phyloP scores from a whole-genome alignment of 1,140 invertebrate genomes.

The Thaumetopoea pityocampa region DNA sequence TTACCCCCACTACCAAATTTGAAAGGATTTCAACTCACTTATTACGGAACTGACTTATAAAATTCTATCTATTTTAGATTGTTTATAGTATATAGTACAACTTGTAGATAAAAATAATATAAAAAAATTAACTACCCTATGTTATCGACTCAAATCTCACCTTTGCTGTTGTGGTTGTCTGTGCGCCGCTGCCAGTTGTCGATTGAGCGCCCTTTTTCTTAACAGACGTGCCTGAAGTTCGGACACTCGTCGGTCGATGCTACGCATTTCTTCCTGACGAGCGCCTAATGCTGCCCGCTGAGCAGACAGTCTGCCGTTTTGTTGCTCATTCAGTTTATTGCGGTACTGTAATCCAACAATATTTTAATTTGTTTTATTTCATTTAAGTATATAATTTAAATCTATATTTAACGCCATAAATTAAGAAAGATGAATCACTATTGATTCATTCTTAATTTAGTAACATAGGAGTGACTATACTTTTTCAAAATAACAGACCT shows the following conservation, averaged over 20 bases:
- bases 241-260: conserved; percentile 94
- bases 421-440: background rate
- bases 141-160: conserved; percentile 31
- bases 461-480: too few relatives aligned
- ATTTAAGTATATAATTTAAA: too few relatives aligned
- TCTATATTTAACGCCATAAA: background rate
- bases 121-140: too few relatives aligned
- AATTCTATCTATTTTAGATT: too few relatives aligned
- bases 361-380: too few relatives aligned
- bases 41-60: too few relatives aligned
- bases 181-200: conserved; percentile 89
- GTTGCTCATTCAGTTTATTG: conserved; percentile 96
- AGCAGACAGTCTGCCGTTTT: conserved; percentile 89
- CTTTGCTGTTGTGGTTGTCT: conserved; percentile 55
- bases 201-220: conserved; percentile 89
- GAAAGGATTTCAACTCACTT: too few relatives aligned
- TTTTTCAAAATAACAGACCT: too few relatives aligned
- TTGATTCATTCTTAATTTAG: too few relatives aligned
- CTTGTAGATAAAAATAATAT: too few relatives aligned
- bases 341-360: conserved; percentile 83
- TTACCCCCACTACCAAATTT: too few relatives aligned
- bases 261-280: conserved; percentile 91
- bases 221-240: conserved; percentile 94
- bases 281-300: conserved; percentile 91
- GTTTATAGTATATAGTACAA: too few relatives aligned